A percentile compares a stretch with the other conserved stretches of the same genome.
Evolutionary conservation across 2,113 vertebrate species (phyloP).

Genomic region (Recurvirostra avosetta): DNA sequence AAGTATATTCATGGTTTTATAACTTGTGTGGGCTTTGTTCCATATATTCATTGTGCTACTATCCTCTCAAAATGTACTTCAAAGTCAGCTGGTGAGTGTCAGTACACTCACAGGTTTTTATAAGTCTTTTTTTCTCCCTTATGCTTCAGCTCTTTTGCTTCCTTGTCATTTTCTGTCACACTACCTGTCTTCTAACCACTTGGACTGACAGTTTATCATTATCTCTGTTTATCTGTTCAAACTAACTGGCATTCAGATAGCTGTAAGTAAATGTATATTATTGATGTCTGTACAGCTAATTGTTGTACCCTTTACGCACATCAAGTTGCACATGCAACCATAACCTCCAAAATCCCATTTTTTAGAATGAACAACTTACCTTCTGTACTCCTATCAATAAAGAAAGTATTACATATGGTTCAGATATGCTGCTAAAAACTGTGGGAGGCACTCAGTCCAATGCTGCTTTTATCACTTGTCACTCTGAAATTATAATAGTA

Average conservation of each 20-base stretch:
- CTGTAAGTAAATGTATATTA: background rate
- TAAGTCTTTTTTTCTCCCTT: background rate
- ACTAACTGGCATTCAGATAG: background rate
- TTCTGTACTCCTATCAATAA: background rate
- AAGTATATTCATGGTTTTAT: background rate
- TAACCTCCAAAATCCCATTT: background rate
- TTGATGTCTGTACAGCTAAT: background rate
- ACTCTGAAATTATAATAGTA: conserved; percentile 44
- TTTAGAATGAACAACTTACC: background rate
- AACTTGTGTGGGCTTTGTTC: background rate
- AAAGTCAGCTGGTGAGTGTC: background rate
- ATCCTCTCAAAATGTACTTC: background rate
- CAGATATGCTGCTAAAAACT: background rate
- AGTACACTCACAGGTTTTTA: background rate
- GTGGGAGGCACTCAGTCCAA: background rate
- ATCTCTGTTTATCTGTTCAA: conserved; percentile 22
- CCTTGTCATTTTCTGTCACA: background rate
- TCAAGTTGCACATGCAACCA: background rate
- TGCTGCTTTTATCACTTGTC: conserved; percentile 35
- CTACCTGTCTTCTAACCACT: background rate
- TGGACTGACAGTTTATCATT: background rate
- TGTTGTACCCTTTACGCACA: background rate
- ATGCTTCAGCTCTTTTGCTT: background rate
- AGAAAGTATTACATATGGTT: background rate
- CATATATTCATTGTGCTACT: background rate